Evolutionary conservation across 2,113 vertebrate species (phyloP).

Genomic region (Coturnix japonica): DNA sequence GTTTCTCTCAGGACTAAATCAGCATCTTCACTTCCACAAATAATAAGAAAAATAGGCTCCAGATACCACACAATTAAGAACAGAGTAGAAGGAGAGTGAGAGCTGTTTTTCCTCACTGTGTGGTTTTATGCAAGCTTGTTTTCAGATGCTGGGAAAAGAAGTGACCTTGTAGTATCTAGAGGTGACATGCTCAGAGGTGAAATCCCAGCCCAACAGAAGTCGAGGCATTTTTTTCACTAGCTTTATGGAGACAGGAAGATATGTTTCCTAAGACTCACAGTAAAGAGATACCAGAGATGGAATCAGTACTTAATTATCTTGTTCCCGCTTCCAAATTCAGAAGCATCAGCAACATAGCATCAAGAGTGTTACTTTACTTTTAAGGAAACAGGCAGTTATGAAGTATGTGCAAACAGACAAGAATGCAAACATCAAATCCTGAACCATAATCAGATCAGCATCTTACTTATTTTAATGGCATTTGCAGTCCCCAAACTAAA

Average conservation of each 20-base stretch:
- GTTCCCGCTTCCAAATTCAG: neutral
- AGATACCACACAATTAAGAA: neutral
- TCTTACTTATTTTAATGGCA: neutral
- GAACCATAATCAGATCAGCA: neutral
- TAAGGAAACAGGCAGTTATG: neutral
- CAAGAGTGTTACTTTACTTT: accelerated
- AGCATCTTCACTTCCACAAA: neutral
- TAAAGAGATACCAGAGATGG: accelerated
- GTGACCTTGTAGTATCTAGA: neutral
- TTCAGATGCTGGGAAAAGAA: neutral
- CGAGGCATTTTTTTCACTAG: neutral
- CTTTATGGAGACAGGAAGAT: neutral
- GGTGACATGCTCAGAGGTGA: neutral
- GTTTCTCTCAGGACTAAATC: neutral
- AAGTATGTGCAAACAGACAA: neutral
- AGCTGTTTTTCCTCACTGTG: neutral
- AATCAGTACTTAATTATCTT: neutral
- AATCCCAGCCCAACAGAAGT: neutral
- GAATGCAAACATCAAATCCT: neutral
- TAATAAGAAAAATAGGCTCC: neutral
- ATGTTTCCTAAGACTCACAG: neutral
- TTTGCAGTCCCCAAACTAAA: neutral
- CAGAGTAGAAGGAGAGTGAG: neutral
- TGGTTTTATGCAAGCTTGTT: neutral
- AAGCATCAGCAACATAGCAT: neutral